These are phyloP conservation scores for Phallusia fumigata DNA, from an alignment of 23 tunicate species.

Conservation along the genomic window DNA sequence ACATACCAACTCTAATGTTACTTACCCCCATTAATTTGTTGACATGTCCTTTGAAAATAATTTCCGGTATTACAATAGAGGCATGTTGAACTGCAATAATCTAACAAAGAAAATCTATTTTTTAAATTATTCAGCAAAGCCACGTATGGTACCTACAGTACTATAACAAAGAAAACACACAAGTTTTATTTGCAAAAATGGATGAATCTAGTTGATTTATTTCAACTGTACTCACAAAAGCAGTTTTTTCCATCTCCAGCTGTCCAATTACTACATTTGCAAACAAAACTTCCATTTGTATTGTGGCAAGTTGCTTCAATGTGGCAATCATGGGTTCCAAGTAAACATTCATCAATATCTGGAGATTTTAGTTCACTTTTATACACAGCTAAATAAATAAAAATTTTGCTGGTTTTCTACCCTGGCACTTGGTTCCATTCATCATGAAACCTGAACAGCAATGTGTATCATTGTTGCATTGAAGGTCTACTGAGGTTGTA, in stretches of 20 bases:
- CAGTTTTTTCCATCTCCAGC: constrained; percentile 24
- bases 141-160: too few relatives aligned
- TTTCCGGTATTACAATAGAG: too few relatives aligned
- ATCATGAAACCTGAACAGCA: background rate
- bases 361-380: too few relatives aligned
- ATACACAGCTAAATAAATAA: too few relatives aligned
- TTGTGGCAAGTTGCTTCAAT: background rate
- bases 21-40: too few relatives aligned
- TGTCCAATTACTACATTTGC: constrained; percentile 10
- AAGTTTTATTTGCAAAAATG: background rate
- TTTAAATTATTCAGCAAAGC: too few relatives aligned
- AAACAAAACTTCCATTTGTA: constrained; percentile 16
- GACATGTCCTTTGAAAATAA: too few relatives aligned
- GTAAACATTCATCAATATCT: constrained; percentile 26
- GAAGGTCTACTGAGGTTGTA: background rate
- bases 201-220: too few relatives aligned
- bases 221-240: constrained; percentile 14
- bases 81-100: too few relatives aligned
- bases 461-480: background rate
- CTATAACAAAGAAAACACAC: too few relatives aligned
- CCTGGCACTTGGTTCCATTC: background rate
- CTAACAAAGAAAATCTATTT: too few relatives aligned
- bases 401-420: background rate
- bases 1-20: too few relatives aligned
- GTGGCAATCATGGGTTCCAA: constrained; percentile 6